Conservation (phyloP, 2,113 vertebrate species). For the Aphyosemion australe region DNA sequence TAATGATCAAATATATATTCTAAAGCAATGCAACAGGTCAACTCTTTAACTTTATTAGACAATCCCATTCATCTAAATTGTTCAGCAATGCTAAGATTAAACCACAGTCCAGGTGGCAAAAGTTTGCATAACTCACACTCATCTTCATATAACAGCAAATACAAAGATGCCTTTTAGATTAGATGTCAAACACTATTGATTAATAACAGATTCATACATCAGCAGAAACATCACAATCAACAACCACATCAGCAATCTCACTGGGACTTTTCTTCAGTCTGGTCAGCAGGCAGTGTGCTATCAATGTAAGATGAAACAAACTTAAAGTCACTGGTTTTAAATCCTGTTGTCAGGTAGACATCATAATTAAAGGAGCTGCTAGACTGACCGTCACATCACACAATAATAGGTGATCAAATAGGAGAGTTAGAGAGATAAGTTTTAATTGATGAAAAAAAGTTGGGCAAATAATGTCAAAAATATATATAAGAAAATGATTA, state of each 20-base stretch:
- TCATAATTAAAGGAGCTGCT: conserved; percentile 72
- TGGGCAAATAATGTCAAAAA: no score
- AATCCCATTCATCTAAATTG: no score
- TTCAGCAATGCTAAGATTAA: no score
- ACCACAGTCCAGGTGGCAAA: no score
- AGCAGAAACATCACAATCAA: conserved; percentile 1
- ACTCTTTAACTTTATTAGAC: no score
- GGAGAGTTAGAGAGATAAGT: neutral
- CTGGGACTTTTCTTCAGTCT: conserved; percentile 3
- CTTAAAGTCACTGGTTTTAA: conserved; percentile 72
- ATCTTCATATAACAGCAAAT: no score
- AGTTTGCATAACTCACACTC: neutral
- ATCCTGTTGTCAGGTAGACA: conserved; percentile 61
- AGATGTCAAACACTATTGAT: no score
- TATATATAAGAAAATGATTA: no score
- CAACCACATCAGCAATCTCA: conserved; percentile 20
- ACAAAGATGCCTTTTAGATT: no score
- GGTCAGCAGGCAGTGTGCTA: conserved; percentile 41
- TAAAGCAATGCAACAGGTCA: no score
- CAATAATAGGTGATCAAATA: neutral
- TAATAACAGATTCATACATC: conserved; percentile 14
- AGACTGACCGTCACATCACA: conserved; percentile 56
- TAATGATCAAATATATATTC: no score
- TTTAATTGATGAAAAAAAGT: neutral
- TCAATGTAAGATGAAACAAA: conserved; percentile 39